Evolutionary conservation across 2,888 invertebrate species (phyloP).

Genomic region (Drosophila koepferae): DNA sequence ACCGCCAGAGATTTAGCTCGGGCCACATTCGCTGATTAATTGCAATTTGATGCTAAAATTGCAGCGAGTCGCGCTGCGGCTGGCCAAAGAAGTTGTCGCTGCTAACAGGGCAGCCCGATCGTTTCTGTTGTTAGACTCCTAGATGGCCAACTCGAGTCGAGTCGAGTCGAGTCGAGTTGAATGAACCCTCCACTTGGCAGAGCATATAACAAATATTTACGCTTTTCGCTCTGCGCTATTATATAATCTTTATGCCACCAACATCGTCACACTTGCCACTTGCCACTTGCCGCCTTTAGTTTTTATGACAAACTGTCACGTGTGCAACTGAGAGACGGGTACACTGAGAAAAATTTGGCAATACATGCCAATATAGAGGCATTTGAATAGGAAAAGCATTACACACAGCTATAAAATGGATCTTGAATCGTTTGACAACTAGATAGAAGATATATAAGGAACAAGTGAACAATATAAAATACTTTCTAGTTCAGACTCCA

Average conservation of each 20-base stretch:
- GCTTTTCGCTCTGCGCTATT: slow-evolving; percentile 37
- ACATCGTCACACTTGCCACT: slow-evolving; percentile 13
- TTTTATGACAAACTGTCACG: slow-evolving; percentile 55
- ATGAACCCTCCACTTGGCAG: slow-evolving; percentile 26
- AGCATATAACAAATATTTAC: slow-evolving; percentile 11
- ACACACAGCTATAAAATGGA: too few relatives aligned
- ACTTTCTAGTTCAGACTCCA: too few relatives aligned
- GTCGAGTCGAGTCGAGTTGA: slow-evolving; percentile 40
- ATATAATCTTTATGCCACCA: slow-evolving; percentile 55
- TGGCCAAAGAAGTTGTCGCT: slow-evolving; percentile 22
- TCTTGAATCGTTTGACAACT: too few relatives aligned
- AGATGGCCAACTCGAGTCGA: background rate
- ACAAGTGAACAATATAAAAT: too few relatives aligned
- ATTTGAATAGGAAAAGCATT: background rate
- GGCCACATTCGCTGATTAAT: slow-evolving; percentile 64
- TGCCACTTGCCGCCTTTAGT: slow-evolving; percentile 14
- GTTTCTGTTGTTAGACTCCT: background rate
- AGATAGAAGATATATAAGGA: too few relatives aligned
- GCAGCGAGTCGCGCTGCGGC: slow-evolving; percentile 29
- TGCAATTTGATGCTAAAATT: slow-evolving; percentile 78
- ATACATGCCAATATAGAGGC: too few relatives aligned
- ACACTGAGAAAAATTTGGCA: slow-evolving; percentile 16
- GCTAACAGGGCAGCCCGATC: slow-evolving; percentile 17
- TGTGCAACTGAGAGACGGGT: background rate
- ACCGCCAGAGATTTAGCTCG: slow-evolving; percentile 35